Conservation (phyloP, 1,140 invertebrate species). For the Scaptomyza pallida region DNA sequence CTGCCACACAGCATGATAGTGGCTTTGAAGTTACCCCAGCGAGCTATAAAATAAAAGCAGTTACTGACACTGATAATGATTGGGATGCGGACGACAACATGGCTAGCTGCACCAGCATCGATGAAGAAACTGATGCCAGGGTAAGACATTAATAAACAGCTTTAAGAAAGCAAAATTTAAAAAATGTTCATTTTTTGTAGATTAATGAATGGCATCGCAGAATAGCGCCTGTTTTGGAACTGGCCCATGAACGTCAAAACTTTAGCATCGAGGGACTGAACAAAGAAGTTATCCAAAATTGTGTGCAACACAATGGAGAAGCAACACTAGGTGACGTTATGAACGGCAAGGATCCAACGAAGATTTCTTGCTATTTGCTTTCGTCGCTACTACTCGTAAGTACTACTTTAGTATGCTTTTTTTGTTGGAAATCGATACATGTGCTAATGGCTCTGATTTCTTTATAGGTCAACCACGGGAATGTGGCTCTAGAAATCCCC, state of each 20-base stretch:
- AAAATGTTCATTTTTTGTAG: constrained; percentile 33
- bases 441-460: background rate
- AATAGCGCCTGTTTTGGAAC: constrained; percentile 63
- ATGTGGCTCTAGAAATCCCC: constrained; percentile 17
- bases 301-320: constrained; percentile 29
- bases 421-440: too few relatives aligned
- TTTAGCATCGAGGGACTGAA: constrained; percentile 72
- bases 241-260: constrained; percentile 72
- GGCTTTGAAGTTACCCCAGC: background rate
- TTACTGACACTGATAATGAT: background rate
- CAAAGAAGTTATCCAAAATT: constrained; percentile 66
- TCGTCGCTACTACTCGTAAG: constrained; percentile 68
- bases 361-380: constrained; percentile 70
- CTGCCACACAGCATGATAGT: background rate
- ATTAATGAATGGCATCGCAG: constrained; percentile 70
- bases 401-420: constrained; percentile 1
- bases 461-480: constrained; percentile 47
- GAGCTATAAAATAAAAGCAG: background rate
- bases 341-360: constrained; percentile 55
- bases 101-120: constrained; percentile 17
- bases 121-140: constrained; percentile 35
- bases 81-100: background rate
- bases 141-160: background rate
- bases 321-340: constrained; percentile 62
- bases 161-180: constrained; percentile 1